These are phyloP conservation scores for Conchocele bisecta DNA, from an alignment of 2,888 invertebrate species.

Conservation along the genomic window DNA sequence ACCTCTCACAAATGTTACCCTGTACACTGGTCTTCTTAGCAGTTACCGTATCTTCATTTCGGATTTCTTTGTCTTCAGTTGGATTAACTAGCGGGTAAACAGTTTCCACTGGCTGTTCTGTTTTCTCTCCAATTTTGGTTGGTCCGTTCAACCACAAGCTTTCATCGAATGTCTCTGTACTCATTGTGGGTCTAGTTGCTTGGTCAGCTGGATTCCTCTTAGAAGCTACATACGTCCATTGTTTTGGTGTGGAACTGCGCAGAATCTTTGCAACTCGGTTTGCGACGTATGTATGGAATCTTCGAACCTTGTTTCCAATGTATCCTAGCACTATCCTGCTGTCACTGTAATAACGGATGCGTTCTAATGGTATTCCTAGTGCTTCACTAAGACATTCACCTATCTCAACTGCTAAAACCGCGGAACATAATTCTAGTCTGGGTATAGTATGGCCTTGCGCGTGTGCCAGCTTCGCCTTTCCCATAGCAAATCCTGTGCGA, in stretches of 20 bases:
- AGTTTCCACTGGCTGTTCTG: neutral
- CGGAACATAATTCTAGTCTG: conserved; percentile 30
- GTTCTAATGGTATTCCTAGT: neutral
- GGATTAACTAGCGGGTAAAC: neutral
- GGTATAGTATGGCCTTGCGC: conserved; percentile 20
- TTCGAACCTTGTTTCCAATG: neutral
- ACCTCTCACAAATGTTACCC: neutral
- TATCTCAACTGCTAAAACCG: conserved; percentile 15
- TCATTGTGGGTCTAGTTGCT: neutral
- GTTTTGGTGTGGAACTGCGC: too few relatives aligned
- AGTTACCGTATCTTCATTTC: neutral
- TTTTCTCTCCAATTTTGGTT: too few relatives aligned
- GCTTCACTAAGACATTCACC: neutral
- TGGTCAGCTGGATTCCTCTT: neutral
- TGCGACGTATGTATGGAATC: neutral
- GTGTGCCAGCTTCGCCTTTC: conserved; percentile 11
- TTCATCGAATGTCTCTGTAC: neutral
- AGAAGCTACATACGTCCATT: neutral
- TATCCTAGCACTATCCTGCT: conserved; percentile 24
- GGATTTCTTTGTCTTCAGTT: neutral
- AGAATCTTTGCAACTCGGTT: too few relatives aligned
- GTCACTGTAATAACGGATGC: conserved; percentile 17
- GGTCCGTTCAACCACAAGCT: neutral
- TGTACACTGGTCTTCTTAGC: neutral
- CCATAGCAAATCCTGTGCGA: neutral